Evolutionary conservation across 2,888 invertebrate genomes (phyloP), one percentile per base, ranked within the genome.

Genomic region (Agrilus cyanescens): DNA sequence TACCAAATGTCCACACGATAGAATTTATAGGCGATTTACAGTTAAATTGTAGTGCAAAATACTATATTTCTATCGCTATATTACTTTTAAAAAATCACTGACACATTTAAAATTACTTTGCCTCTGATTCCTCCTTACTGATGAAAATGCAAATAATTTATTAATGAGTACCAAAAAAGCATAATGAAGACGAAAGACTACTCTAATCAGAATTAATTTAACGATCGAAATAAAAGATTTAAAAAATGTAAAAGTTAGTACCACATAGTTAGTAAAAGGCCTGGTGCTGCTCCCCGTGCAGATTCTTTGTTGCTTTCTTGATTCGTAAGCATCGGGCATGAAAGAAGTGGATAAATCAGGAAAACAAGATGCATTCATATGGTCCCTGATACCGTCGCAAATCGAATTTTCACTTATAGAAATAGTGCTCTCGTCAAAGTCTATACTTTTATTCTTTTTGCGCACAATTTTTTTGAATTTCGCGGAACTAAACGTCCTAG

Each of bases 181-280:
- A 37, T 6, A 37, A 15, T 6, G 20, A 42, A 44, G 32, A 44
- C 31, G 31, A 40, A 33, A 25, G 34, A 45, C 18, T 25, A n/a
- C n/a, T 15, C 13, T 7, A 15, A 18, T 41, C 20, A 34, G 29
- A 35, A 25, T 40, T 25, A 18, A 4, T 20, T 20, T 20, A 20
- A 20, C 6, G 5, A 20, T 5, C 5, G 6, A 20, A 20, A 20
- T 20, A 5, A 20, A 20, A 20, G 7, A 20, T 20, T 25, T 25
- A 48, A 45, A 49, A 41, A 48, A 44, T 46, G 55, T 57, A 59
- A 61, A 64, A 65, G 65, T 66, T 65, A 66, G 66, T 66, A 66
- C 65, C 65, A 57, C 60, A 56, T 58, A 51, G 57, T 61, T 54
- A 59, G 58, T 52, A 51, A 58, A 56, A 52, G 61, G 55, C 59